Conservation (phyloP, 2,888 invertebrate species). For the Gandaritis pyraliata region DNA sequence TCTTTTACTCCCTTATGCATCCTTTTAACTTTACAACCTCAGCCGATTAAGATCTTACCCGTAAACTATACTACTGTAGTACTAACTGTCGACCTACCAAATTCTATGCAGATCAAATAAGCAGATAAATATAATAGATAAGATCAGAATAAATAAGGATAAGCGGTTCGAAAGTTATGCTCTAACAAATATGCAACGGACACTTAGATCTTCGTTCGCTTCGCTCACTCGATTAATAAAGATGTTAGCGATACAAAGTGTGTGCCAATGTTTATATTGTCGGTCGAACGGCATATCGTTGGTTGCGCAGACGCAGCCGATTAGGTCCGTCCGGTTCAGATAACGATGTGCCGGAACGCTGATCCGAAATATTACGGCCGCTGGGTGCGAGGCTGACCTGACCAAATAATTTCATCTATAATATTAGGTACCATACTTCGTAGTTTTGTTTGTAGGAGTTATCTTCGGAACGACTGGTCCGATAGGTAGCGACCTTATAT, state of each 20-base stretch:
- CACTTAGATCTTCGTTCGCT: no score
- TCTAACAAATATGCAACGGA: no score
- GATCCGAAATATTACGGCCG: constrained; percentile 67
- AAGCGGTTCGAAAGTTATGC: no score
- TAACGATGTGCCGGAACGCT: constrained; percentile 75
- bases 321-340: constrained; percentile 78
- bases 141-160: no score
- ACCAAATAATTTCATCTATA: constrained; percentile 44
- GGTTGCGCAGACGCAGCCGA: constrained; percentile 70
- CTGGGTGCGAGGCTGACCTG: constrained; percentile 49
- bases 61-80: no score
- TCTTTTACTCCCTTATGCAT: no score
- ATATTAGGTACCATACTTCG: neutral
- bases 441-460: neutral
- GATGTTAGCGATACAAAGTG: constrained; percentile 38
- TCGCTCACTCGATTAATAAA: constrained; percentile 40
- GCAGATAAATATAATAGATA: no score
- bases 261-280: constrained; percentile 54
- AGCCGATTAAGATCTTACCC: no score
- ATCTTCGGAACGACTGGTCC: neutral
- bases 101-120: no score
- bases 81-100: no score
- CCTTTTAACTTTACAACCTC: no score
- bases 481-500: no score
- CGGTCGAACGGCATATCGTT: constrained; percentile 66